Conservation (phyloP, 2,888 invertebrate species). For the Ctena decussata region DNA sequence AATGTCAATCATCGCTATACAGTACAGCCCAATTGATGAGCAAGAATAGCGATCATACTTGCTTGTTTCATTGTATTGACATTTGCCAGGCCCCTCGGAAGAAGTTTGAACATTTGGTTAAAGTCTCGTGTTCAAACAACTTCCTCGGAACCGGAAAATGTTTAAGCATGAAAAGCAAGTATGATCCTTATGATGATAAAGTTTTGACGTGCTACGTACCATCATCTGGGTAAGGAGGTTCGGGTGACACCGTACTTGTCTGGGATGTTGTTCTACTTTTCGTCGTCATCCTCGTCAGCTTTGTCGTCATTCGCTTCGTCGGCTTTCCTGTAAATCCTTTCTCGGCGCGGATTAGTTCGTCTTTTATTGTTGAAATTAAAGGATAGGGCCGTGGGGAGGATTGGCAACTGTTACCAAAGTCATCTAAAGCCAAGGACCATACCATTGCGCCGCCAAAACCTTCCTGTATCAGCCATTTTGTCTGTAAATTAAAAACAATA, state of each 20-base stretch:
- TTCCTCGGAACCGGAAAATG: no score
- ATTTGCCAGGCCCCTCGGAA: no score
- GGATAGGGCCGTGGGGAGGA: conserved; percentile 52
- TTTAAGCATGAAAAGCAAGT: no score
- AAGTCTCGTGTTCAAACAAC: no score
- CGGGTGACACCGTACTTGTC: background rate
- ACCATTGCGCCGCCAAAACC: conserved; percentile 71
- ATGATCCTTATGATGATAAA: no score
- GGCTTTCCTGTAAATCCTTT: background rate
- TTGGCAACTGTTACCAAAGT: conserved; percentile 61
- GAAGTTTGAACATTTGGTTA: no score
- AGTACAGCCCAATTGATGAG: no score
- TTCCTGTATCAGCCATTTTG: conserved; percentile 52
- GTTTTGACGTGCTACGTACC: no score
- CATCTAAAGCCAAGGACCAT: conserved; percentile 67
- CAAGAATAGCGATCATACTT: no score
- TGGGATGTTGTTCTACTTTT: background rate
- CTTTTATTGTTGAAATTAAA: conserved; percentile 42
- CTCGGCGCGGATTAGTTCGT: conserved; percentile 6
- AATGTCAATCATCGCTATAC: no score
- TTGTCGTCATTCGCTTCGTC: background rate
- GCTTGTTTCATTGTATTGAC: no score
- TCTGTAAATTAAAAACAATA: conserved; percentile 35
- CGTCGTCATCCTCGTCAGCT: background rate
- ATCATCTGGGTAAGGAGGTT: background rate